Evolutionary conservation across 35 echinoderm and acorn worm species (phyloP).

Genomic region (Amphiura filiformis): DNA sequence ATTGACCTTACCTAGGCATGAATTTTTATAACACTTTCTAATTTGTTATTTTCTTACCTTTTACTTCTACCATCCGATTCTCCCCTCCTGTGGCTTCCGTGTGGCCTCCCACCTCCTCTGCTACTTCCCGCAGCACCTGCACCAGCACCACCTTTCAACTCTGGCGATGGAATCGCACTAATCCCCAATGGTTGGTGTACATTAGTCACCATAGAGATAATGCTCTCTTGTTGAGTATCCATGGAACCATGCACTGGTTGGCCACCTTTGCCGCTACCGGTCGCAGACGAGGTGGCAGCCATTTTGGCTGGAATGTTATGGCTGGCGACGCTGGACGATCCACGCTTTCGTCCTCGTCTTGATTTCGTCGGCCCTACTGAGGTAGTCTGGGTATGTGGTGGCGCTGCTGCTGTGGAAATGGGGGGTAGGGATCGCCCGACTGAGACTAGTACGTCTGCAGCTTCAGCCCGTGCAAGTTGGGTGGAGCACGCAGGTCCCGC

Average conservation of each 20-base stretch:
- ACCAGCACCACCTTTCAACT: constrained; percentile 4
- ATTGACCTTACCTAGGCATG: too few relatives aligned
- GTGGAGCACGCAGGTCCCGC: neutral
- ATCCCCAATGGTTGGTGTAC: constrained; percentile 92
- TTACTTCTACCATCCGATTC: too few relatives aligned
- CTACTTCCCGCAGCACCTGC: neutral
- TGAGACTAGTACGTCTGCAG: neutral
- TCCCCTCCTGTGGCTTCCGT: too few relatives aligned
- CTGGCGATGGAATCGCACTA: constrained; percentile 96
- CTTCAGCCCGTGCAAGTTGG: neutral
- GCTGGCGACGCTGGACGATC: neutral
- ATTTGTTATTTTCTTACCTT: too few relatives aligned
- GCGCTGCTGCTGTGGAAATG: neutral
- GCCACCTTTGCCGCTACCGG: neutral
- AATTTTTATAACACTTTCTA: too few relatives aligned
- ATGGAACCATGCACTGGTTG: neutral
- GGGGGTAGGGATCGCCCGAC: constrained; percentile 9
- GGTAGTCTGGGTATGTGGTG: neutral
- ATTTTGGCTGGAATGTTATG: constrained; percentile 22
- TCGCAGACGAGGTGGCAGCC: neutral
- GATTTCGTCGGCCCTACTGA: constrained; percentile 15
- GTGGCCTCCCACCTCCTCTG: too few relatives aligned
- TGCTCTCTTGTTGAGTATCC: constrained; percentile 62
- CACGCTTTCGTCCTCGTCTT: constrained; percentile 27
- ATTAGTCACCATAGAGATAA: constrained; percentile 83